Conservation (phyloP, 2,113 vertebrate species). For the Plecturocebus donacophilus region DNA sequence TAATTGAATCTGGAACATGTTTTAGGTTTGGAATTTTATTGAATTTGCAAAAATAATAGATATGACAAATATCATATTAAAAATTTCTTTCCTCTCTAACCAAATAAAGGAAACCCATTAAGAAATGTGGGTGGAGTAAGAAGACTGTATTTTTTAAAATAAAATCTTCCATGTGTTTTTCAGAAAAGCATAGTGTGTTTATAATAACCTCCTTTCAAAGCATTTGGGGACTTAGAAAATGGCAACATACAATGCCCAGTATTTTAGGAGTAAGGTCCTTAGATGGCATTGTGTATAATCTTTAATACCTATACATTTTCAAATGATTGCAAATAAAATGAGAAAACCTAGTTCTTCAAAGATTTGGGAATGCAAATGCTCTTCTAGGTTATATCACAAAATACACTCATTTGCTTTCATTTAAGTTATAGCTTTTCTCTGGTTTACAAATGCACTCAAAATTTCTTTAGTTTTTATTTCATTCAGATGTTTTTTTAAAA, state of each 20-base stretch:
- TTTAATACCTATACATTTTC: not conserved
- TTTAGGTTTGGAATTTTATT: constrained; percentile 73
- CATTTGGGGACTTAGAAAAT: not conserved
- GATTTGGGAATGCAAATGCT: not conserved
- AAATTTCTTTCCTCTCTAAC: constrained; percentile 62
- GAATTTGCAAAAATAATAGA: constrained; percentile 67
- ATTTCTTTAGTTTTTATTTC: not conserved
- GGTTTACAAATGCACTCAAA: not conserved
- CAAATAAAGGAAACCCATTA: not conserved
- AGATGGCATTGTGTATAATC: not conserved
- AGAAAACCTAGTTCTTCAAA: not conserved
- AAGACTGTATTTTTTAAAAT: not conserved
- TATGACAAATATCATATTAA: not conserved
- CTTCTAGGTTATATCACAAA: not conserved
- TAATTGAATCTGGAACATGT: constrained; percentile 70
- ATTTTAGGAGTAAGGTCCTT: not conserved
- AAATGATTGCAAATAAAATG: not conserved
- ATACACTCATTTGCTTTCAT: not conserved
- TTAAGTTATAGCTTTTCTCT: not conserved
- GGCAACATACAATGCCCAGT: not conserved
- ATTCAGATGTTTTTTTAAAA: not conserved
- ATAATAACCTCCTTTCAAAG: not conserved
- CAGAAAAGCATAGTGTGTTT: not conserved
- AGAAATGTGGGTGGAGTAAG: not conserved
- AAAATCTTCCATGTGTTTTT: not conserved